These are phyloP conservation scores for Suncus etruscus DNA, from an alignment of 2,113 vertebrate genomes.

Conservation along the genomic window DNA sequence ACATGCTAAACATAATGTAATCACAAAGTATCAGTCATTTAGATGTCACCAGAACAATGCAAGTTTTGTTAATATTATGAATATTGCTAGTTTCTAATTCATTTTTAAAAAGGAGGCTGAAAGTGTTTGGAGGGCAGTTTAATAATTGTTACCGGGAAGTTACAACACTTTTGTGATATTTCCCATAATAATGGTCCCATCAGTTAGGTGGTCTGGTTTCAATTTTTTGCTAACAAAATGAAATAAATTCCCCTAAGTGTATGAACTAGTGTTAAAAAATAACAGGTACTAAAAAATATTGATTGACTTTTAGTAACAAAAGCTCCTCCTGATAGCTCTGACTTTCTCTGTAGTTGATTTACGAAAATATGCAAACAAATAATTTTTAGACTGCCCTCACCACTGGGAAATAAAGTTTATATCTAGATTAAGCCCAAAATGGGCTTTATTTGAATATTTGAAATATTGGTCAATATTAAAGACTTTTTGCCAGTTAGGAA, in stretches of 20 bases:
- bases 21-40: too few species aligned
- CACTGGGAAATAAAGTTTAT: neutral
- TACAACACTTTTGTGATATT: slow-evolving; percentile 32
- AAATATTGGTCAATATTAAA: slow-evolving; percentile 24
- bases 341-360: slow-evolving; percentile 9
- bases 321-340: neutral
- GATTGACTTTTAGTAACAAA: neutral
- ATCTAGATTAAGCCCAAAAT: neutral
- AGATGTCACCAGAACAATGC: neutral
- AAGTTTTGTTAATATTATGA: slow-evolving; percentile 38
- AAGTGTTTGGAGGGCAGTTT: slow-evolving; percentile 36
- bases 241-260: slow-evolving; percentile 25
- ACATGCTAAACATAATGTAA: too few species aligned
- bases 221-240: slow-evolving; percentile 29
- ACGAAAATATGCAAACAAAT: slow-evolving; percentile 7
- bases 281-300: slow-evolving; percentile 20
- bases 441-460: neutral
- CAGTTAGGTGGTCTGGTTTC: slow-evolving; percentile 30
- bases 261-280: slow-evolving; percentile 26
- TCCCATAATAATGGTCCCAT: slow-evolving; percentile 1
- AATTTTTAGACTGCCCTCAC: neutral
- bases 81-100: slow-evolving; percentile 35
- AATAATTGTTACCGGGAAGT: slow-evolving; percentile 51
- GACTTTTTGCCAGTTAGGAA: neutral
- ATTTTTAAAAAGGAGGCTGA: slow-evolving; percentile 40